Evolutionary conservation across 2,888 invertebrate genomes (phyloP).

Genomic region (Cancer borealis): DNA sequence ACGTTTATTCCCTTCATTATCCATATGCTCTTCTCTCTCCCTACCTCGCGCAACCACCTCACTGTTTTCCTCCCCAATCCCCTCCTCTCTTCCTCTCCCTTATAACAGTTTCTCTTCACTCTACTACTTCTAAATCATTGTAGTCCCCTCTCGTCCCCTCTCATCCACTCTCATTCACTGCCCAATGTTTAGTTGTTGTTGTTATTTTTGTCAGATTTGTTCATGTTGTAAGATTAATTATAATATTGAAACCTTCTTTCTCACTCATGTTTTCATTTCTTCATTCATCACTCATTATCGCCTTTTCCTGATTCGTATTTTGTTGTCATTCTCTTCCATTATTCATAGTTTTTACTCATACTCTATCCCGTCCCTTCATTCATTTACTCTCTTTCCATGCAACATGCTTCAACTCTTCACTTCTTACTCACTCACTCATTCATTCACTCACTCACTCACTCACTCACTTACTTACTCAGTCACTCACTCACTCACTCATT

Average conservation of each 20-base stretch:
- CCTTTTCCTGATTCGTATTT: background rate
- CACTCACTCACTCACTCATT: background rate
- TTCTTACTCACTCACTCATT: background rate
- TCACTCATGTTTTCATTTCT: background rate
- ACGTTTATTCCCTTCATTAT: constrained; percentile 3
- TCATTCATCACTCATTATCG: background rate
- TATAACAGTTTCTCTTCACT: background rate
- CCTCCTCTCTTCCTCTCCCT: background rate
- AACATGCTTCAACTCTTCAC: too few species aligned
- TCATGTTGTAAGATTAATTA: background rate
- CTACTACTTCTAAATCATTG: background rate
- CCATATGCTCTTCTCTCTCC: background rate
- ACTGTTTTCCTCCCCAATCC: background rate
- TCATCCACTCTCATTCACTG: background rate
- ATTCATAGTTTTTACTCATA: background rate
- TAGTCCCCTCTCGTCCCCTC: background rate
- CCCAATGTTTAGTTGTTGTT: background rate
- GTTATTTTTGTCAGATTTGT: background rate
- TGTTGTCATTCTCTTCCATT: background rate
- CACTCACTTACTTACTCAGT: background rate
- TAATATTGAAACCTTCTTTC: background rate
- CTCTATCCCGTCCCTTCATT: background rate
- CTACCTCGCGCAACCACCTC: background rate
- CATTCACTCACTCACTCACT: background rate
- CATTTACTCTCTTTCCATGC: background rate